Evolutionary conservation across 2,888 invertebrate species (phyloP), one percentile per base, ranked within the genome.

Genomic region (Nematopogon swammerdamellus): DNA sequence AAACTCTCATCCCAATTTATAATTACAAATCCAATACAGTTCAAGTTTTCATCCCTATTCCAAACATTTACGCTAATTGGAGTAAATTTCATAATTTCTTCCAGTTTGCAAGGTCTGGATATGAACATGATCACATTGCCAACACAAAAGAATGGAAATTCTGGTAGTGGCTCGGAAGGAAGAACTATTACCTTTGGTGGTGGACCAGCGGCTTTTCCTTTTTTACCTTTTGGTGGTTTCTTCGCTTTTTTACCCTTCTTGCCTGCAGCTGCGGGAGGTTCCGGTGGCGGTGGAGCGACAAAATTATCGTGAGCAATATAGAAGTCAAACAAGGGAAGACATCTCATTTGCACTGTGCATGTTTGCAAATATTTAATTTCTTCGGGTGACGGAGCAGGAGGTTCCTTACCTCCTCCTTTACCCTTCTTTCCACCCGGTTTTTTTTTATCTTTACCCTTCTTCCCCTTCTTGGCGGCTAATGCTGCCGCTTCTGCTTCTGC

Each of bases 251-350:
- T 64, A 45, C 30, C 44, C 47, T 47, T 47, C 19, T 66, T 68
- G 0, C 63, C 63, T 4, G 18, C 47, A 30, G 46, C 44, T 1
- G 59, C 55, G 2, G 70, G 70, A 1, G 77, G 74, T 2, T 64
- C 57, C 1, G 76, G 77, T 2, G 76, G 76, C 2, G 72, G 70
- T 2, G 79, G 79, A 3, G 75, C 63, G 1, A 77, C 58, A 48
- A 79, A 79, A 47, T 79, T 79, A 51, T 79, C 79, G 52, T 79
- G 79, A n/a, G 77, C 77, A 6, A 79, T 64, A 50, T 69, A 69
- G 50, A 79, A 79, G 53, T 79, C 72, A 56, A 79, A 79, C 16
- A 79, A 50, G 2, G 79, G 77, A 18, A 70, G 54, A 54, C 79
- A 79, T 47, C 66, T 69, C 70, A 79, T 71, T 60, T 77, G 70